These are phyloP conservation scores for Epirrita christyi DNA, from an alignment of 2,888 invertebrate genomes.

Conservation along the genomic window DNA sequence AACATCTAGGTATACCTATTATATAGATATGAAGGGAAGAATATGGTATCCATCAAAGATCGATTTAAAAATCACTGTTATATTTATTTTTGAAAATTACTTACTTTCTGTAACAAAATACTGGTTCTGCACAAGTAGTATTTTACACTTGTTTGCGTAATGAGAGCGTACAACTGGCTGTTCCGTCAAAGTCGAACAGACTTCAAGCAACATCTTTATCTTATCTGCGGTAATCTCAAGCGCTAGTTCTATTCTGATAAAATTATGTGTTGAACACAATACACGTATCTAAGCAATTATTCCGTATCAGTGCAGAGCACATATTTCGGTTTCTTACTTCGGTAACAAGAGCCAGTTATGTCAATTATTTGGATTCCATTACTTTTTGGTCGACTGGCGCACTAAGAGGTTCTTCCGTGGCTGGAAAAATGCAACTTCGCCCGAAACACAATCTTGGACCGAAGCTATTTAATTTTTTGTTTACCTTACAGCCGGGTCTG, in stretches of 20 bases:
- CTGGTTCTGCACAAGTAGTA: too few species aligned
- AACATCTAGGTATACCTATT: too few species aligned
- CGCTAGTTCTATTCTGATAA: slow-evolving; percentile 37
- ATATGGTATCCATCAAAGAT: not conserved
- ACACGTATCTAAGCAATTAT: slow-evolving; percentile 10
- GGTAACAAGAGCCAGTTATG: not conserved
- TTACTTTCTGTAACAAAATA: not conserved
- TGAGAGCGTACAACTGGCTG: slow-evolving; percentile 10
- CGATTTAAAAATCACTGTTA: not conserved
- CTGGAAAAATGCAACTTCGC: not conserved
- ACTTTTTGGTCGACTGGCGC: not conserved
- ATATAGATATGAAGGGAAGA: too few species aligned
- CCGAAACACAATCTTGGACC: too few species aligned
- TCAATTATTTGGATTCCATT: not conserved
- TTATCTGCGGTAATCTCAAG: slow-evolving; percentile 44
- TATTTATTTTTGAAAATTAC: not conserved
- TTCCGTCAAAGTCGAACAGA: slow-evolving; percentile 8
- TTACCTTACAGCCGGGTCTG: too few species aligned
- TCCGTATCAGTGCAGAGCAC: slow-evolving; percentile 1
- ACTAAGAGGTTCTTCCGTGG: not conserved
- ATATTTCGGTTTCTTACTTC: not conserved
- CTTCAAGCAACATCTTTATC: slow-evolving; percentile 31
- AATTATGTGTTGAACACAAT: slow-evolving; percentile 11
- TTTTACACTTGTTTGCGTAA: slow-evolving; percentile 12
- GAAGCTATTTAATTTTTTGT: too few species aligned